A percentile compares a stretch with the other conserved stretches of the same genome.
These are phyloP conservation scores for Gymnogyps californianus DNA, from an alignment of 2,113 vertebrate genomes.

Conservation along the genomic window DNA sequence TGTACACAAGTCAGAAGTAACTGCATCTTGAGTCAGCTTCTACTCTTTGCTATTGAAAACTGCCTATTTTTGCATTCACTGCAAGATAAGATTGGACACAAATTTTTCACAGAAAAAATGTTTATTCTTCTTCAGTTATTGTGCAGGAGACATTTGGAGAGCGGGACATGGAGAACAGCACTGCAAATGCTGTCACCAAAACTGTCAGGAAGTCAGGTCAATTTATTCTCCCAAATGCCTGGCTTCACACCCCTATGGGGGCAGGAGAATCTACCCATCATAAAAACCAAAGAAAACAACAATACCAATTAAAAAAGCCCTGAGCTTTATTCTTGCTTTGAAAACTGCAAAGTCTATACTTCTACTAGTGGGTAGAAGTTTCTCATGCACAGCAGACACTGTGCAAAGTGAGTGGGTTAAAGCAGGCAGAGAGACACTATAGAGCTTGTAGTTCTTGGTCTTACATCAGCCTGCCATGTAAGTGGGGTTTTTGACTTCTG, in stretches of 20 bases:
- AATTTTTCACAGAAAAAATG: not conserved
- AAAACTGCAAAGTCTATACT: not conserved
- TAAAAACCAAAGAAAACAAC: not conserved
- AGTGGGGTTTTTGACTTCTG: not conserved
- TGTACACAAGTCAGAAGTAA: not conserved
- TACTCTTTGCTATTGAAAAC: not conserved
- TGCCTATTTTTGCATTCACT: not conserved
- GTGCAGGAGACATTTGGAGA: not conserved
- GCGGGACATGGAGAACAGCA: not conserved
- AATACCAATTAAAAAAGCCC: not conserved
- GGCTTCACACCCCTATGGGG: not conserved
- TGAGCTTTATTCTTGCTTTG: not conserved
- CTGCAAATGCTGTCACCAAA: not conserved
- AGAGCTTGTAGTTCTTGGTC: not conserved
- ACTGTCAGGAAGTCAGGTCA: not conserved
- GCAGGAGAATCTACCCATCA: not conserved
- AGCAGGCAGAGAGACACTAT: not conserved
- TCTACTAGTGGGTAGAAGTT: not conserved
- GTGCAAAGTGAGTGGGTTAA: not conserved
- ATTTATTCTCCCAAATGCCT: not conserved
- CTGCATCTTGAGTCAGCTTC: not conserved
- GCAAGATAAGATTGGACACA: not conserved
- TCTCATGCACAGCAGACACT: not conserved
- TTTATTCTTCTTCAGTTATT: not conserved
- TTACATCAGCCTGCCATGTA: not conserved